Evolutionary conservation across 2,888 invertebrate species (phyloP), one percentile per base, ranked within the genome.

Genomic region (Diplazon laetatorius): DNA sequence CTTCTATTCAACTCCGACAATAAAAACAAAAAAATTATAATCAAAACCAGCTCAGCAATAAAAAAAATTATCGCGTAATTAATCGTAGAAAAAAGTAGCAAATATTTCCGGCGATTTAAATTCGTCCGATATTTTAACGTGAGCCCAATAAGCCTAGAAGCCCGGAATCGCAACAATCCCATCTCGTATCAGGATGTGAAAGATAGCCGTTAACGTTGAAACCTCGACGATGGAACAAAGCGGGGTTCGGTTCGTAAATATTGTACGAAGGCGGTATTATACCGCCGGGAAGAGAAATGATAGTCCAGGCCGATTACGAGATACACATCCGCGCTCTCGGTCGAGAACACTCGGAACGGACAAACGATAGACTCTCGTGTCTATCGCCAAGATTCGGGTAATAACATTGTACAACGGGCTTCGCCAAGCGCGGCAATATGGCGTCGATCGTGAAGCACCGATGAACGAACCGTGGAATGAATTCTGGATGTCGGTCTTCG

Each of bases 261-360:
- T n/a, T n/a, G 30, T 30, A 30, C 30, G 30, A 30, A 30, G 6
- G 6, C 4, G 2, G 4, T 30, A 30, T 30, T 30, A n/a, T n/a
- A 30, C 30, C 30, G 30, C 6, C 30, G 30, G 30, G 16, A 39
- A 44, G 42, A 50, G 35, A 52, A 63, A 46, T 20, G 57, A 52
- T 39, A 20, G 59, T 52, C 37, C 37, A 14, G 37, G 25, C 16
- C 76, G 66, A 72, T 72, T 72, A 77, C 68, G 68, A 55, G 72
- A 62, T 77, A 62, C 72, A 71, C 66, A n/a, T n/a, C n/a, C n/a
- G n/a, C 76, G 76, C 50, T 50, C 46, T 70, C 70, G 70, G 70
- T 65, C 76, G 76, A n/a, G n/a, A 65, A 48, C 66, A 52, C 60
- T 65, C 66, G 44, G n/a, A n/a, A n/a, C 71, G 25, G 44, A 60